Conservation (phyloP, 2,888 invertebrate species). For the Eumerus sabulonum region DNA sequence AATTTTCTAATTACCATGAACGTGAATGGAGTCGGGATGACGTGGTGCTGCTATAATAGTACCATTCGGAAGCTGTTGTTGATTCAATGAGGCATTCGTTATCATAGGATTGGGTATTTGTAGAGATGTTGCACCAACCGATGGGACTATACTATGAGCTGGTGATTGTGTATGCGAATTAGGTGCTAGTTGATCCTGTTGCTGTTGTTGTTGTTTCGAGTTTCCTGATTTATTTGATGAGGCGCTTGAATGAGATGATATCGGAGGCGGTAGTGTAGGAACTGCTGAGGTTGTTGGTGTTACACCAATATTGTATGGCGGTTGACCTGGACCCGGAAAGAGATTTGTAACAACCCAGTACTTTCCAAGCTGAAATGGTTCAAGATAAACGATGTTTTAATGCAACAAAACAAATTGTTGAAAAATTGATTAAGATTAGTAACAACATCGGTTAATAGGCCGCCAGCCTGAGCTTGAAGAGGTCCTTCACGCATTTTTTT, state of each 20-base stretch:
- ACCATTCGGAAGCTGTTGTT: constrained; percentile 72
- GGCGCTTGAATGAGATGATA: constrained; percentile 71
- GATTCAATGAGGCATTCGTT: constrained; percentile 70
- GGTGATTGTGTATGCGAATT: constrained; percentile 65
- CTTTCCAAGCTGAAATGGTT: constrained; percentile 87
- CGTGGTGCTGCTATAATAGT: constrained; percentile 72
- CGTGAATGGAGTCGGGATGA: constrained; percentile 69
- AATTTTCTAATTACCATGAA: constrained; percentile 61
- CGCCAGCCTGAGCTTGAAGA: neutral
- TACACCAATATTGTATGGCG: constrained; percentile 71
- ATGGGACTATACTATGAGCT: constrained; percentile 54
- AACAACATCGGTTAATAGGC: neutral
- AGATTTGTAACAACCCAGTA: constrained; percentile 92
- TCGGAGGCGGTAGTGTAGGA: constrained; percentile 71
- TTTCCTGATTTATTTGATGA: constrained; percentile 64
- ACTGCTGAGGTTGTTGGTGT: constrained; percentile 71
- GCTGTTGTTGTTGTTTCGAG: constrained; percentile 70
- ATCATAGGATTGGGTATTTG: constrained; percentile 73
- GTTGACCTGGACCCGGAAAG: constrained; percentile 81
- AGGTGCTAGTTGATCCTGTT: constrained; percentile 55
- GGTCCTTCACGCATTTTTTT: no score
- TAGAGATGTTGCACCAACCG: constrained; percentile 71
- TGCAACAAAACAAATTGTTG: neutral
- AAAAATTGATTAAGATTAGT: no score
- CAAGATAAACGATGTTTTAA: constrained; percentile 78